These are phyloP conservation scores for Agriopis leucophaearia DNA, from an alignment of 2,888 invertebrate genomes.

Conservation along the genomic window DNA sequence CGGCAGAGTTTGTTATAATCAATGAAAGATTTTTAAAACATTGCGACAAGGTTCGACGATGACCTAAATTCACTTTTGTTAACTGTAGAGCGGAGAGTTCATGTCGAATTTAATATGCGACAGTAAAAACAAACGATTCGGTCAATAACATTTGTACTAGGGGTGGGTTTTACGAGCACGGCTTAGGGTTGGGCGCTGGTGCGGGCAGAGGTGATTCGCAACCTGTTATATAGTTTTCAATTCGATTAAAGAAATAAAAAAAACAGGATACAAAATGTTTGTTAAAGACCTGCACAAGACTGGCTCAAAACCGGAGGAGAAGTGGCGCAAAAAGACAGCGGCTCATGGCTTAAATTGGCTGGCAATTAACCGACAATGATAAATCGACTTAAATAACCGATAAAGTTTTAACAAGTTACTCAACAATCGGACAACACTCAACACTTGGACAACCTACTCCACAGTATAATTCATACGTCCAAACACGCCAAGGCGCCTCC, in stretches of 20 bases:
- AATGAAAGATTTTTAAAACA: neutral
- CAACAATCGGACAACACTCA: constrained; percentile 3
- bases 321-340: too few relatives aligned
- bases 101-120: constrained; percentile 67
- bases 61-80: constrained; percentile 19
- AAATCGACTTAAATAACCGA: neutral
- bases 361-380: too few relatives aligned
- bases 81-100: constrained; percentile 49
- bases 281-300: too few relatives aligned
- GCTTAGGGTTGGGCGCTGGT: constrained; percentile 22
- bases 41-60: constrained; percentile 20
- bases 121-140: constrained; percentile 66
- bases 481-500: neutral
- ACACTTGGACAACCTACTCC: neutral
- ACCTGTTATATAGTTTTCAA: constrained; percentile 6
- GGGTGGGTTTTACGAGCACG: constrained; percentile 62
- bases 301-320: too few relatives aligned
- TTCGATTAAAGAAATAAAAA: neutral
- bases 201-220: constrained; percentile 6
- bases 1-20: neutral
- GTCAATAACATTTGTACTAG: constrained; percentile 62
- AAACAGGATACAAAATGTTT: neutral
- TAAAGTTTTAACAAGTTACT: neutral
- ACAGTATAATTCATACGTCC: neutral
- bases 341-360: too few relatives aligned